These are phyloP conservation scores for Butorides virescens DNA, from an alignment of 2,113 vertebrate species.

Conservation along the genomic window DNA sequence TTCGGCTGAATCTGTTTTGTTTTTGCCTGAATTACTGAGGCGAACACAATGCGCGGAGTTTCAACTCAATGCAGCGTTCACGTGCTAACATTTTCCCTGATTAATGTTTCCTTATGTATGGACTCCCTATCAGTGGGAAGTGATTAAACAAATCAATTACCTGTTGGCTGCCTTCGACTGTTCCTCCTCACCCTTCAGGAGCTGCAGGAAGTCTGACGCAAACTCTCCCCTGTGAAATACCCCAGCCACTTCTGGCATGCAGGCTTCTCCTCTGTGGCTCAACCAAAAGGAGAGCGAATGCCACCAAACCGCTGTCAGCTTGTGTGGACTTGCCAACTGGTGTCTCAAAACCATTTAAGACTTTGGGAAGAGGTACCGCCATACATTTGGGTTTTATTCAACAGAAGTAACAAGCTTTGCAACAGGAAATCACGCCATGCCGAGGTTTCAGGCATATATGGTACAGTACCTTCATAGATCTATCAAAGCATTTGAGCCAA, in stretches of 20 bases:
- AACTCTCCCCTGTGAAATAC: not conserved
- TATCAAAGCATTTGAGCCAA: not conserved
- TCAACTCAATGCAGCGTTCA: not conserved
- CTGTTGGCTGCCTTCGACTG: not conserved
- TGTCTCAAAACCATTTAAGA: not conserved
- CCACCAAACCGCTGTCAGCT: not conserved
- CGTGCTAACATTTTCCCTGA: not conserved
- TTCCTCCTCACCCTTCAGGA: not conserved
- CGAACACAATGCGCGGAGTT: not conserved
- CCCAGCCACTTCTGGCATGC: not conserved
- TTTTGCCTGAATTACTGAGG: slow-evolving; percentile 31
- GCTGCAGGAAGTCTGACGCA: not conserved
- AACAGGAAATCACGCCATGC: not conserved
- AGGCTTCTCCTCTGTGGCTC: not conserved
- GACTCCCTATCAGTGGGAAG: not conserved
- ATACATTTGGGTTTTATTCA: not conserved
- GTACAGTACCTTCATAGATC: not conserved
- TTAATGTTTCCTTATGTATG: not conserved
- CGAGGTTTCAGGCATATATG: not conserved
- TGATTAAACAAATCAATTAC: not conserved
- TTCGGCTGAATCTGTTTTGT: not conserved
- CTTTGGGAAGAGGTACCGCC: not conserved
- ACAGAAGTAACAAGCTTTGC: not conserved
- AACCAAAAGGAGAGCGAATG: not conserved
- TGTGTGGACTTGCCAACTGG: not conserved